Conservation (phyloP, 2,113 vertebrate genomes). For the Peromyscus polionotus region DNA sequence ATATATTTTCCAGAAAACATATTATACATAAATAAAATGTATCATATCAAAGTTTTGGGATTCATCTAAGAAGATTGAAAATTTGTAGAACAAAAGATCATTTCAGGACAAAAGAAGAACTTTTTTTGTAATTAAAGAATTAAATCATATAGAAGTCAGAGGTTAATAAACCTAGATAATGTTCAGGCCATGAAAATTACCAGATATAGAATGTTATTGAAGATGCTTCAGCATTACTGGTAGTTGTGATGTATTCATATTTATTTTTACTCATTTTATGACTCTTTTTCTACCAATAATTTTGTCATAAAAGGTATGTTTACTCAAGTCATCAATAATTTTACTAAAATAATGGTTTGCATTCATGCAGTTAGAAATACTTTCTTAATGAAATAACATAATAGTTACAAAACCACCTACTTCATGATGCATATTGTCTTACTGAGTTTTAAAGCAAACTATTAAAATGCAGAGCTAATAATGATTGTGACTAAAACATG, state of each 20-base stretch:
- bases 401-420: not conserved
- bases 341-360: not conserved
- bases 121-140: not conserved
- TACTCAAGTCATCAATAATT: slow-evolving; percentile 19
- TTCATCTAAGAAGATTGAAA: not conserved
- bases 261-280: slow-evolving; percentile 2
- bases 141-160: not conserved
- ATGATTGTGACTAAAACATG: not conserved
- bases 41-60: not conserved
- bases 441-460: not conserved
- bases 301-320: slow-evolving; percentile 20
- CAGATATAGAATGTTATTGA: not conserved
- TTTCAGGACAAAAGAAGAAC: not conserved
- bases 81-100: not conserved
- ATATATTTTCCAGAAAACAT: not conserved
- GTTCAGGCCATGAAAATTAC: not conserved
- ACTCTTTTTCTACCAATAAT: not conserved
- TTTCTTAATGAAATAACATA: not conserved
- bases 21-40: not conserved
- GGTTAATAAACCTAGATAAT: not conserved
- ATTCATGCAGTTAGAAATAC: not conserved
- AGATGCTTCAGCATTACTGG: not conserved
- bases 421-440: not conserved
- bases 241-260: not conserved
- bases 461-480: not conserved